These are phyloP conservation scores for Cerceris rybyensis DNA, from an alignment of 2,888 invertebrate genomes.

Conservation along the genomic window DNA sequence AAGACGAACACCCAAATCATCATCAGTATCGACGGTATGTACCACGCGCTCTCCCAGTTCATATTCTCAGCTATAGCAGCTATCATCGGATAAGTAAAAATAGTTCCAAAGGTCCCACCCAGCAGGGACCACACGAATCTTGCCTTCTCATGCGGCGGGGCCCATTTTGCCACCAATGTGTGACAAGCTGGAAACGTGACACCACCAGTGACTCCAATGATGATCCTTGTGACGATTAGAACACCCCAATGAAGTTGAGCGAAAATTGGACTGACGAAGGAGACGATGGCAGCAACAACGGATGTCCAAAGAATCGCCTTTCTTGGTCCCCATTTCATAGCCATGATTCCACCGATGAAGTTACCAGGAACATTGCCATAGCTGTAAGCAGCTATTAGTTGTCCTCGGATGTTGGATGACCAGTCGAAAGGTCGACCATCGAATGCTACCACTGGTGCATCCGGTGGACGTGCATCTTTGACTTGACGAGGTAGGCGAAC, in stretches of 20 bases:
- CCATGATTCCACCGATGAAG: conserved; percentile 73
- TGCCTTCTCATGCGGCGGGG: conserved; percentile 89
- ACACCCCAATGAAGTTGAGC: conserved; percentile 72
- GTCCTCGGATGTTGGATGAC: conserved; percentile 69
- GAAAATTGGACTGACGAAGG: conserved; percentile 69
- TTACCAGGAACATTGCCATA: conserved; percentile 77
- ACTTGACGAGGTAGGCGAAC: neutral
- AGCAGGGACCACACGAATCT: conserved; percentile 88
- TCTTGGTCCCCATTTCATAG: conserved; percentile 72
- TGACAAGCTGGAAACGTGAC: conserved; percentile 86
- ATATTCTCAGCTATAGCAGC: conserved; percentile 85
- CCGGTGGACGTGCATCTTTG: neutral
- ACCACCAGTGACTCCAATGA: conserved; percentile 81
- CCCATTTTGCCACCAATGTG: conserved; percentile 87
- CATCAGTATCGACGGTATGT: conserved; percentile 85
- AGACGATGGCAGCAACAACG: conserved; percentile 63
- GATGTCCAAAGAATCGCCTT: conserved; percentile 73
- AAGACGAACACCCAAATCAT: conserved; percentile 84
- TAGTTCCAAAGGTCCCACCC: conserved; percentile 89
- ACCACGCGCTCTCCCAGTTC: conserved; percentile 88
- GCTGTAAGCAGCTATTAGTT: conserved; percentile 73
- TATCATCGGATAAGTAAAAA: conserved; percentile 87
- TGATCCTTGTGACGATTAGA: conserved; percentile 64
- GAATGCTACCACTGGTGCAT: conserved; percentile 44
- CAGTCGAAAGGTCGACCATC: conserved; percentile 68